These are phyloP conservation scores for Aphidius gifuensis DNA, from an alignment of 1,140 invertebrate species.

Conservation along the genomic window DNA sequence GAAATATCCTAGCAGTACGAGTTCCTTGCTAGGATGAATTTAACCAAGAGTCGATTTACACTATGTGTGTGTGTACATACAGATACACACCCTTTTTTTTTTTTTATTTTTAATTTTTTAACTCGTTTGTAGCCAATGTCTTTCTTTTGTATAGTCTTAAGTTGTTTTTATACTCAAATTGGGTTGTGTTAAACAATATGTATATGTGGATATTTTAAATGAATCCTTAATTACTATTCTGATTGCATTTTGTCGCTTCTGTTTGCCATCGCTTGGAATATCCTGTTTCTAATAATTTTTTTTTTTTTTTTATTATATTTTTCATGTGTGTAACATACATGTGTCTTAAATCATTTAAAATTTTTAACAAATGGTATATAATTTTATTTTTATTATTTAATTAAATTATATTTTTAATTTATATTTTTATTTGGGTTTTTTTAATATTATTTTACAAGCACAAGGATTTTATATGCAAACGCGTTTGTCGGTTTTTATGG, in stretches of 20 bases:
- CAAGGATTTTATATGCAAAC: too few relatives aligned
- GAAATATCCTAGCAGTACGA: too few relatives aligned
- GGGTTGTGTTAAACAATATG: constrained; percentile 41
- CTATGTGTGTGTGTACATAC: background rate
- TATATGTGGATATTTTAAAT: constrained; percentile 41
- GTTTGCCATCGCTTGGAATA: background rate
- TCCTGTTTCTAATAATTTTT: background rate
- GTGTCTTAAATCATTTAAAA: too few relatives aligned
- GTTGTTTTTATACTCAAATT: constrained; percentile 34
- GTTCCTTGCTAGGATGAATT: too few relatives aligned
- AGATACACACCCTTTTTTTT: background rate
- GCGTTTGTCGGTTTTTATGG: too few relatives aligned
- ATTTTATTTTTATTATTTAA: too few relatives aligned
- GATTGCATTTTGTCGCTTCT: constrained; percentile 37
- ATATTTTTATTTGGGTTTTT: too few relatives aligned
- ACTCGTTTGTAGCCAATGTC: background rate
- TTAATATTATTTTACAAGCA: too few relatives aligned
- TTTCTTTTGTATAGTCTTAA: constrained; percentile 19
- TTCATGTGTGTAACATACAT: too few relatives aligned
- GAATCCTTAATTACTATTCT: constrained; percentile 50
- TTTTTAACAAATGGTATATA: too few relatives aligned
- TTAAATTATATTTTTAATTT: too few relatives aligned
- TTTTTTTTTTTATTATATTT: background rate
- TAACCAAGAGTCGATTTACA: too few relatives aligned
- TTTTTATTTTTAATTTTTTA: background rate